These are phyloP conservation scores for Dexiosoma caninum DNA, from an alignment of 2,888 invertebrate species.

Conservation along the genomic window DNA sequence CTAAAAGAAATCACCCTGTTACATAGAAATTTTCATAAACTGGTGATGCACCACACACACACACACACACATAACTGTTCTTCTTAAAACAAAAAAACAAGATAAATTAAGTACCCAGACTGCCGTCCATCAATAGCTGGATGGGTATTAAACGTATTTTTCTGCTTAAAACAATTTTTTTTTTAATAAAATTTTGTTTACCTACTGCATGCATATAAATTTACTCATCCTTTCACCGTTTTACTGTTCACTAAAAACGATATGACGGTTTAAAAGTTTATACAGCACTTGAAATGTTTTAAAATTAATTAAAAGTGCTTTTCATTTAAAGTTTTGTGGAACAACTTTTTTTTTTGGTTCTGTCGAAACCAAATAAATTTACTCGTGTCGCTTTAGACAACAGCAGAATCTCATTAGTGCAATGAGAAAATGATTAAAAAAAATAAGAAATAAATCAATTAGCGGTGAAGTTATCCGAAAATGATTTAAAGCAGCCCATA, in stretches of 20 bases:
- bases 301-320: slow-evolving; percentile 58
- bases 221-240: background rate
- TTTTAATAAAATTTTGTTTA: background rate
- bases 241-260: slow-evolving; percentile 22
- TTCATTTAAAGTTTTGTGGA: slow-evolving; percentile 6
- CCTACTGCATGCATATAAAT: slow-evolving; percentile 1
- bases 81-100: too few species aligned
- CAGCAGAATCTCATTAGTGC: slow-evolving; percentile 52
- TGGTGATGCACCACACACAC: background rate
- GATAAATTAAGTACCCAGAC: too few species aligned
- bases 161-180: slow-evolving; percentile 50
- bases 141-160: slow-evolving; percentile 51
- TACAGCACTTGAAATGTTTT: slow-evolving; percentile 63
- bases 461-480: too few species aligned
- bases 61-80: too few species aligned
- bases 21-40: background rate
- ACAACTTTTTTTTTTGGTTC: slow-evolving; percentile 10
- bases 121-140: too few species aligned
- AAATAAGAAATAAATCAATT: too few species aligned
- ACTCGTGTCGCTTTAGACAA: slow-evolving; percentile 17
- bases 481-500: too few species aligned
- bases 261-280: slow-evolving; percentile 64
- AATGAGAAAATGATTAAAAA: slow-evolving; percentile 37
- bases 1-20: slow-evolving; percentile 22
- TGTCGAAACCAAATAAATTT: background rate